phyloP scores from a whole-genome alignment of 2,113 vertebrate genomes.

The Gasterosteus nipponicus region DNA sequence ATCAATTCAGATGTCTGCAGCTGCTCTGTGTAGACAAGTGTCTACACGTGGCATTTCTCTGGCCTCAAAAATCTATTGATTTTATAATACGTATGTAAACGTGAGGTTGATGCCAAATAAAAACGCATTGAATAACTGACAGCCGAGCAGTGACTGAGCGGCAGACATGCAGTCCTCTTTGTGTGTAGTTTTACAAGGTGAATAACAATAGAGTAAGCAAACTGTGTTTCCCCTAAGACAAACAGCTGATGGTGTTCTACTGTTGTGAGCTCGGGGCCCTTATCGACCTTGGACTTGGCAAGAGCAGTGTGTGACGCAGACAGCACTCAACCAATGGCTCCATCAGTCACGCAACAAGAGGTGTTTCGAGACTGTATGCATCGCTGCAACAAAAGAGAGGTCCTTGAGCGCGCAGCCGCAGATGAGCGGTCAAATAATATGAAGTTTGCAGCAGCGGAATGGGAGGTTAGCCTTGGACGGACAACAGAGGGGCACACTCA shows the following conservation, averaged over 20 bases:
- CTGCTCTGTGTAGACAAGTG: background rate
- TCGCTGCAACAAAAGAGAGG: background rate
- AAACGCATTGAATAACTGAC: background rate
- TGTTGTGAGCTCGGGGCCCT: background rate
- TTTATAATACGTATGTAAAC: background rate
- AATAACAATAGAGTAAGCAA: background rate
- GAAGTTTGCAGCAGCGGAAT: background rate
- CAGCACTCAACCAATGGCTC: background rate
- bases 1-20: background rate
- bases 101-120: background rate
- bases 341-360: background rate
- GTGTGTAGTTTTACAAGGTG: background rate
- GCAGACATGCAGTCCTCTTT: background rate
- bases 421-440: background rate
- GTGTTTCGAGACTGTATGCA: background rate
- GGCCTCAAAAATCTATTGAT: background rate
- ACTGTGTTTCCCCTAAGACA: background rate
- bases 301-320: background rate
- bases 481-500: background rate
- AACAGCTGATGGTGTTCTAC: background rate
- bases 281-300: background rate
- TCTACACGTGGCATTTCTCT: background rate
- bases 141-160: background rate
- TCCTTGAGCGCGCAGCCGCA: background rate
- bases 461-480: background rate